Base-by-base conservation (phyloP, 2,888 invertebrate genomes). In the Tuberolachnus salignus region DNA sequence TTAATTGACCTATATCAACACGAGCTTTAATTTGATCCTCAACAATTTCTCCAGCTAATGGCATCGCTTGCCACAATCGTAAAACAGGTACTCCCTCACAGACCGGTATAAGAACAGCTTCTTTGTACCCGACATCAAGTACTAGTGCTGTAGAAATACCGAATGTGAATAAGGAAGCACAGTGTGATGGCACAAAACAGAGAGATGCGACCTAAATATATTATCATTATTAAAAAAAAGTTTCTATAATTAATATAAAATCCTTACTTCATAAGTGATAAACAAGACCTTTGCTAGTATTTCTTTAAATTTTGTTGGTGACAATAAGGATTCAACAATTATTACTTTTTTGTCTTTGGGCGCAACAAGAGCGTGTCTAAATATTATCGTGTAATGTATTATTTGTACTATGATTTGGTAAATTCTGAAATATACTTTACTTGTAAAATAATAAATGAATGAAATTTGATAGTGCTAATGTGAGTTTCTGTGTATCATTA, bases 261-360 rank as follows among this genome's bases (percentile, higher is more conserved):
- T 86, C 83, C 84, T 87, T 85, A 94, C 94, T 89, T 97, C 97
- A 87, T 93, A 98, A 85, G 97, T 97, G 80, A 90, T 88, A 85
- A 95, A 97, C n/a, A 98, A 87, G 23, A 95, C 96, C 85, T 92
- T 93, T 0, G 97, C 97, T 13, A 98, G 87, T 0, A 93, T 93
- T 84, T 97, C 93, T 81, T 97, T 88, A 84, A 96, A 92, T 75
- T 90, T 86, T 0, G 94, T 93, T 4, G 91, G 92, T 49, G 92
- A 91, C 23, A 98, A 88, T 14, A 97, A 87, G 6, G 95, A 96
- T 86, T 98, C 98, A 23, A 98, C 92, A 46, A 98, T 89, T 8
- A 98, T 92, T 51, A 98, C 91, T 85, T 94, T 92, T 26, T 96
- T 89, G 84, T 96, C 97, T 86, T 97, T 97, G 0, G 98, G 97